Evolutionary conservation across 2,888 invertebrate species (phyloP).

Genomic region (Aethes cnicana): DNA sequence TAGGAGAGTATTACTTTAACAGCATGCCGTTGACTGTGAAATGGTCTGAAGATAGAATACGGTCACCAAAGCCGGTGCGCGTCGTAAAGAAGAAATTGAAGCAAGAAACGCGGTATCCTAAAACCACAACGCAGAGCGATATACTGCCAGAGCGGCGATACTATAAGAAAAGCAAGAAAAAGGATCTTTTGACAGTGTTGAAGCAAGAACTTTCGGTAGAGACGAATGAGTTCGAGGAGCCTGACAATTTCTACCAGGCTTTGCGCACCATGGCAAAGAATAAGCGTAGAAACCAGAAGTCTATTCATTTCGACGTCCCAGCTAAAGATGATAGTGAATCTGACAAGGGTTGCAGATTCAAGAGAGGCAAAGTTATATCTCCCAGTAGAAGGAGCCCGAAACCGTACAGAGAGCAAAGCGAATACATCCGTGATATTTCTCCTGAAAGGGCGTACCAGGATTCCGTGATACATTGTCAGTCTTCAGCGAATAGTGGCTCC

Average conservation of each 20-base stretch:
- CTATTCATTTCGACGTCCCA: not conserved
- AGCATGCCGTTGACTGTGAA: not conserved
- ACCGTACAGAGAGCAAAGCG: too few species aligned
- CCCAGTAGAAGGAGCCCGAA: not conserved
- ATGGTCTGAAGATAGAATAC: not conserved
- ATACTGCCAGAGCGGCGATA: not conserved
- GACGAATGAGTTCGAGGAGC: not conserved
- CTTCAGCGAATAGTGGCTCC: not conserved
- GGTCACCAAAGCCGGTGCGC: not conserved
- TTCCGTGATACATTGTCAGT: not conserved
- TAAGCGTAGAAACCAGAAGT: not conserved
- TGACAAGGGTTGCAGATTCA: not conserved
- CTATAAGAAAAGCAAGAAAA: not conserved
- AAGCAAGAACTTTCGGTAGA: conserved; percentile 5
- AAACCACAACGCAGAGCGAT: not conserved
- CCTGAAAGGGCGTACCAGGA: not conserved
- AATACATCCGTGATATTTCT: not conserved
- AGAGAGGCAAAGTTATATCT: conserved; percentile 2
- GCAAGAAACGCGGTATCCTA: not conserved
- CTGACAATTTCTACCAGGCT: conserved; percentile 8
- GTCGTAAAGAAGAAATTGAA: not conserved
- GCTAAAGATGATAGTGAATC: not conserved
- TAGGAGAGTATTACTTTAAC: conserved; percentile 4
- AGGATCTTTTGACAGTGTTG: conserved; percentile 11
- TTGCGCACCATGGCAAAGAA: conserved; percentile 9